Conservation (phyloP, 92 coral and sea anemone species). For the Parazoanthus darwini region DNA sequence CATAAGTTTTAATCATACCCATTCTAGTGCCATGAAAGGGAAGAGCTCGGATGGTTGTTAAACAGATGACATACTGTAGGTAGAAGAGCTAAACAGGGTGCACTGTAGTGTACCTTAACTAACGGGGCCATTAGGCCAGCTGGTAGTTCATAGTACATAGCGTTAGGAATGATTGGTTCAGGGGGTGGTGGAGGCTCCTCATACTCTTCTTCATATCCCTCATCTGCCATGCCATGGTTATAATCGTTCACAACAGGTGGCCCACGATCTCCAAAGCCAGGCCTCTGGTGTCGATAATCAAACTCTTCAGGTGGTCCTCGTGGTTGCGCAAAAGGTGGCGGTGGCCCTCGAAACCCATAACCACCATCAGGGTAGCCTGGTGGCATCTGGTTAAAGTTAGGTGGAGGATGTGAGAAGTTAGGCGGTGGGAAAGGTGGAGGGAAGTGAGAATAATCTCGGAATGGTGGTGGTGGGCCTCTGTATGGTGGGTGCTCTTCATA, state of each 20-base stretch:
- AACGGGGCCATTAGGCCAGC: conserved; percentile 98
- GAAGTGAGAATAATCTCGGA: conserved; percentile 66
- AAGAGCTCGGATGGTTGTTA: no score
- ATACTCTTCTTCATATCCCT: conserved; percentile 66
- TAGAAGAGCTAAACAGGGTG: background rate
- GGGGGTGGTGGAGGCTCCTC: conserved; percentile 75
- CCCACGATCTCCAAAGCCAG: conserved; percentile 57
- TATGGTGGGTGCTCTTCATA: conserved; percentile 40
- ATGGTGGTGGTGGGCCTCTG: conserved; percentile 68
- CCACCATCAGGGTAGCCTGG: conserved; percentile 72
- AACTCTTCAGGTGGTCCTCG: conserved; percentile 84
- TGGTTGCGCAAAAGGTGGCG: conserved; percentile 62
- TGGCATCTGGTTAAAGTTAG: conserved; percentile 74
- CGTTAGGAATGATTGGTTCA: conserved; percentile 84
- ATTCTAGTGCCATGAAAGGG: no score
- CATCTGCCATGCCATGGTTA: conserved; percentile 67
- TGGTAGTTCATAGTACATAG: conserved; percentile 97
- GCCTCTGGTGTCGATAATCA: conserved; percentile 83
- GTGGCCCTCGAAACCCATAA: conserved; percentile 70
- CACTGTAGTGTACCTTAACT: conserved; percentile 52
- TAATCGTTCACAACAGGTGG: conserved; percentile 76
- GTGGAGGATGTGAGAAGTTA: conserved; percentile 85
- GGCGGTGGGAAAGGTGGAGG: conserved; percentile 83
- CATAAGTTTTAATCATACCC: no score
- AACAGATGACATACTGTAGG: no score